phyloP scores from a whole-genome alignment of 2,113 vertebrate species.

The Azemiops feae region DNA sequence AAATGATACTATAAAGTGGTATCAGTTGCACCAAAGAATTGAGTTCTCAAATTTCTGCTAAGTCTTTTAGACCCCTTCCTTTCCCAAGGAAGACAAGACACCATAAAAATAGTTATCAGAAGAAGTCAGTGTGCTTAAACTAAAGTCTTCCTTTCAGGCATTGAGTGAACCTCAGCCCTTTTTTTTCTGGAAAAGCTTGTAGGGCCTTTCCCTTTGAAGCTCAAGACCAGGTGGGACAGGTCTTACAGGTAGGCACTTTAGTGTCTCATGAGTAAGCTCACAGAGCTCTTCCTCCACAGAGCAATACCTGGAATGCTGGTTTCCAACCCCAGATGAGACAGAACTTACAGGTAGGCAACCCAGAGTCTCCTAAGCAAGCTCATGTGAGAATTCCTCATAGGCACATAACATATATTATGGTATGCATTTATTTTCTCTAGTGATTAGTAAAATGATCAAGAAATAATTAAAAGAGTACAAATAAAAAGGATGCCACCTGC shows the following conservation, averaged over 20 bases:
- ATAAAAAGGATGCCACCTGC: neutral
- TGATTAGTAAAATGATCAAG: neutral
- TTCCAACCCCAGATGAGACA: conserved; percentile 23
- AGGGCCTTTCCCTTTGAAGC: neutral
- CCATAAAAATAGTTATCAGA: neutral
- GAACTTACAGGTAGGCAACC: conserved; percentile 27
- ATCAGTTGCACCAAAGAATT: neutral
- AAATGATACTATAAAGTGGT: neutral
- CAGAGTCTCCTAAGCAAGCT: conserved; percentile 15
- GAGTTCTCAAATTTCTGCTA: neutral
- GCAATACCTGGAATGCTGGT: conserved; percentile 14
- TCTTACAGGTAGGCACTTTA: conserved; percentile 18
- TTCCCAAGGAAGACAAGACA: neutral
- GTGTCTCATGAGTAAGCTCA: conserved; percentile 24
- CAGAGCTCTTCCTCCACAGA: conserved; percentile 35
- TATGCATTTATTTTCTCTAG: neutral
- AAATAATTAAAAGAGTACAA: neutral
- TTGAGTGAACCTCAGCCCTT: neutral
- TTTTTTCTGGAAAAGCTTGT: neutral
- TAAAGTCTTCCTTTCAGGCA: neutral
- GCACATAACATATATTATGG: neutral
- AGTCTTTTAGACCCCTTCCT: neutral
- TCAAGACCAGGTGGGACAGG: neutral
- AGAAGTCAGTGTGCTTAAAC: neutral
- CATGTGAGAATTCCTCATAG: neutral